Evolutionary conservation across 2,113 vertebrate genomes (phyloP), one percentile per base, ranked within the genome.

Genomic region (Polypterus bichir): DNA sequence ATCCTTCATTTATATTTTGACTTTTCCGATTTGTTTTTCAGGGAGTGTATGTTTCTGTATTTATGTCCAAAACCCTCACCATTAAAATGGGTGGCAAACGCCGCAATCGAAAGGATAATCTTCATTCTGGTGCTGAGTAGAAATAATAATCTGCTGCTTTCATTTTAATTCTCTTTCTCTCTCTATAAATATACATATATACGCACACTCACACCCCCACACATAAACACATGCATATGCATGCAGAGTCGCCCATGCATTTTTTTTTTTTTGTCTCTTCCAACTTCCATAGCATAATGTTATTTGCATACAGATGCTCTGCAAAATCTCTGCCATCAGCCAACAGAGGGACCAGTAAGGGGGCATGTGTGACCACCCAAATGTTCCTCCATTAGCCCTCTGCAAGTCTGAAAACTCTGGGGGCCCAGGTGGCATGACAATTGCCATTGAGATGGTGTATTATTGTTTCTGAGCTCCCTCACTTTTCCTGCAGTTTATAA

Each of bases 231-330:
- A 27, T 27, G 27, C 27, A 27, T 27, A 27, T 27, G 27, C 27
- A 27, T 27, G 27, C 27, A 27, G 27, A 27, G 27, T 27, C 27
- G 27, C 27, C 49, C 45, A 63, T 48, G 47, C 57, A 47, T 56
- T 54, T 62, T 62, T 47, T 62, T 47, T 27, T 27, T 27, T 27
- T 27, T 27, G 27, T 27, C 54, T 64, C 68, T 65, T 63, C 60
- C 66, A 65, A 72, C 46, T 63, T 70, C 62, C 70, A 74, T 65
- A 71, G 61, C 80, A 72, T 78, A 72, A 74, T 73, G 69, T 11
- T 9, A 92, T 94, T 92, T 93, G 89, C 92, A 92, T 92, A 91
- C 89, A 94, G 89, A 91, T 92, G 91, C 80, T 71, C 74, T 65
- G 63, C 73, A 64, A 77, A 76, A 69, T 71, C 71, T 64, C 59